Conservation (phyloP, 2,797 vertebrate species). For the Sebastes glaucus region DNA sequence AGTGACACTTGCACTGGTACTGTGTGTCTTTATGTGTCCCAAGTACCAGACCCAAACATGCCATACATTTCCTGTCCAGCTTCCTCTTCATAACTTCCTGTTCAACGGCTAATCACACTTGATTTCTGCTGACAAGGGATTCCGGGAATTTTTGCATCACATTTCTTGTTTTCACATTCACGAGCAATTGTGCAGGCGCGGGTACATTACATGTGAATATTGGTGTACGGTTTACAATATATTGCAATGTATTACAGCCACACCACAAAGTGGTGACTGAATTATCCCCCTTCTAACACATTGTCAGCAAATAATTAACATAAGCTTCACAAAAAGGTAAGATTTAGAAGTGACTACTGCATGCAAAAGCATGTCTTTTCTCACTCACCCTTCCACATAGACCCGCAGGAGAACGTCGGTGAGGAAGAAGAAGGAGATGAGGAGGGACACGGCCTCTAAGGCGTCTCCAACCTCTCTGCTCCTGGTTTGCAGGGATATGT, state of each 20-base stretch:
- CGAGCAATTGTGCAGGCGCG: neutral
- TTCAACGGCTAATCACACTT: constrained; percentile 41
- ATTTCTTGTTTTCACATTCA: neutral
- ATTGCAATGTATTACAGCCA: neutral
- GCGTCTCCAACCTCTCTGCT: constrained; percentile 62
- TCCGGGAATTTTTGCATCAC: constrained; percentile 23
- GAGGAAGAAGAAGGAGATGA: constrained; percentile 92
- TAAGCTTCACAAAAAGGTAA: neutral
- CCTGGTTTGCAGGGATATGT: constrained; percentile 73
- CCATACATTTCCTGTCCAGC: constrained; percentile 55
- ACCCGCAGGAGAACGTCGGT: constrained; percentile 89
- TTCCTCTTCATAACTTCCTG: constrained; percentile 68
- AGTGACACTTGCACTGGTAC: neutral
- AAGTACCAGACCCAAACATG: neutral
- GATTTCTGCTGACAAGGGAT: constrained; percentile 60
- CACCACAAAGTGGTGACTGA: neutral
- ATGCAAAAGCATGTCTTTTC: too few species aligned
- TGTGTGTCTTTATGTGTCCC: neutral
- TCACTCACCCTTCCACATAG: constrained; percentile 90
- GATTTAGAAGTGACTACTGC: neutral
- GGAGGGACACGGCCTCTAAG: constrained; percentile 84
- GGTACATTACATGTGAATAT: neutral
- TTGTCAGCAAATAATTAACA: neutral
- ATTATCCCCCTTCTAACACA: neutral
- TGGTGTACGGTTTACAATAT: neutral